Conservation (phyloP, 2,113 vertebrate genomes). For the Motacilla alba region DNA sequence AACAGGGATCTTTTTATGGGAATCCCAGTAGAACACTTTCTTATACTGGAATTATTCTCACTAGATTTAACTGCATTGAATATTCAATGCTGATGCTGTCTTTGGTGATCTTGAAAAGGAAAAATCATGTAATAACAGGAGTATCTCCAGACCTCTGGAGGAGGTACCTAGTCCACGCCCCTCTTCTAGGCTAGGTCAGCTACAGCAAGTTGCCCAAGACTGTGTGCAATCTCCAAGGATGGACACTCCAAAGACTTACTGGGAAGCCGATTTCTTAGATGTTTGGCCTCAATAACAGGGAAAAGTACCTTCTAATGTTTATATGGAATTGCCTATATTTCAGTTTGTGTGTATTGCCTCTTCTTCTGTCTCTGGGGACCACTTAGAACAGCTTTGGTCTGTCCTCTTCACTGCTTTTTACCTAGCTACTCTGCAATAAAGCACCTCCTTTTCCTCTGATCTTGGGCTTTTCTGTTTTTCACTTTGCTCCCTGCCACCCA, state of each 20-base stretch:
- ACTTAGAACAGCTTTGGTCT: neutral
- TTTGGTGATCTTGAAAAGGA: neutral
- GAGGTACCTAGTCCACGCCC: neutral
- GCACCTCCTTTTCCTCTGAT: neutral
- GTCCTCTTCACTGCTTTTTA: neutral
- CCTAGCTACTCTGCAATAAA: neutral
- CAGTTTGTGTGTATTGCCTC: neutral
- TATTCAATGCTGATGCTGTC: neutral
- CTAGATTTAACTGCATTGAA: neutral
- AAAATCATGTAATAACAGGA: neutral
- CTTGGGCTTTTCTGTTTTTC: neutral
- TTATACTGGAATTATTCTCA: neutral
- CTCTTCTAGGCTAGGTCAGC: neutral
- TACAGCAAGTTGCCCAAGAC: neutral
- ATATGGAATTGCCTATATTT: neutral
- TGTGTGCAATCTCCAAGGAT: neutral
- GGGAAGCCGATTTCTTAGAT: neutral
- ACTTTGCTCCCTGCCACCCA: neutral
- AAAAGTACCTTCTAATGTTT: neutral
- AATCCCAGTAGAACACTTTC: conserved; percentile 2
- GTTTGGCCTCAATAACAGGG: neutral
- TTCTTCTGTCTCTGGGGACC: neutral
- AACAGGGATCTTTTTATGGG: conserved; percentile 18
- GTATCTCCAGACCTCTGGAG: neutral
- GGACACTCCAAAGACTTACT: neutral